Base-by-base conservation (phyloP, 1,140 invertebrate species). In the Bombyx mandarina region DNA sequence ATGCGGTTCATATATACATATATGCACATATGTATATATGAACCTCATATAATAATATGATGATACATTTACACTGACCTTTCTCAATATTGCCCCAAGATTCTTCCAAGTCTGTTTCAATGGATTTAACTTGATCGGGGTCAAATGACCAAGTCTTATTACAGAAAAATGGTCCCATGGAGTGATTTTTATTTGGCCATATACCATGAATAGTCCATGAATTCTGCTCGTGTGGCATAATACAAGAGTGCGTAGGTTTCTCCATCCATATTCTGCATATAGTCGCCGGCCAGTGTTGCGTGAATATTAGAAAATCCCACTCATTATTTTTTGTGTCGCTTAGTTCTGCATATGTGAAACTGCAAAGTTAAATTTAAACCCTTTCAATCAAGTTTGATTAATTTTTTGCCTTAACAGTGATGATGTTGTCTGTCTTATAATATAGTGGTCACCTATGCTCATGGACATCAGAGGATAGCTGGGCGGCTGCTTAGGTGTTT, bases 171-270 rank as follows among this genome's bases (percentile, higher is more conserved):
- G 94, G 94, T 0, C 93, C 94, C 2, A 89, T 72, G n/a, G 88
- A 90, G 6, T 91, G 89, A 4, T 88, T 81, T 77, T 93, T 92
- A 0, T 93, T 93, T 0, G 95, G 95, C 95, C 95, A 96, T 12
- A 96, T 87, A 8, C 95, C 95, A 73, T 96, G 95, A 44, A 96
- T 92, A 1, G 92, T 92, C 94, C 94, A 96, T 10, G 88, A 76
- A 52, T 92, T 89, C 48, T 88, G 83, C 45, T 89, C 82, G 1
- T 72, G 73, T 7, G 93, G 93, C 58, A 95, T 78, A 2, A 76
- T 73, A 67, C 94, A 96, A 8, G 83, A 88, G 65, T 93, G 90
- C 1, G 75, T 79, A 1, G 84, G 69, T 43, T 90, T 88, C 62
- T 93, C 89, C 54, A 83, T 87, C 93, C 94, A 95, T 57, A 90